These are phyloP conservation scores for Dascyllus trimaculatus DNA, from an alignment of 2,113 vertebrate species.

Conservation along the genomic window DNA sequence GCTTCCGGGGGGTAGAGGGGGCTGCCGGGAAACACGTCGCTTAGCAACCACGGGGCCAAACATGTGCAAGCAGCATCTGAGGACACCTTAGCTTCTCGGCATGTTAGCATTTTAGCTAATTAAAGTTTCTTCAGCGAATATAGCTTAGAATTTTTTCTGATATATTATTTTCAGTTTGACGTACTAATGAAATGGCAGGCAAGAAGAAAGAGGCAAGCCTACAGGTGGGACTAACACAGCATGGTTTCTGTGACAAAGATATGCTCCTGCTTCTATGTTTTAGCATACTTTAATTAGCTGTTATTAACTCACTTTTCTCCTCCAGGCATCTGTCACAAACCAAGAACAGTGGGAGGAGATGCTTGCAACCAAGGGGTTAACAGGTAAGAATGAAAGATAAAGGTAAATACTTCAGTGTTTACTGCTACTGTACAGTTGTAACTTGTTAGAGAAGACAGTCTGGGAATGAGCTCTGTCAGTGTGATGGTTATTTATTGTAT, in stretches of 20 bases:
- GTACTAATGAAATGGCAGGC: slow-evolving; percentile 74
- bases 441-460: not conserved
- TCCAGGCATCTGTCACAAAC: slow-evolving; percentile 87
- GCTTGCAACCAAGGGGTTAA: slow-evolving; percentile 90
- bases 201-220: slow-evolving; percentile 87
- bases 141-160: not conserved
- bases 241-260: not conserved
- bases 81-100: not conserved
- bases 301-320: not conserved
- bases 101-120: not conserved
- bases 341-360: slow-evolving; percentile 95
- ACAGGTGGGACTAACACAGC: slow-evolving; percentile 74
- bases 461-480: not conserved
- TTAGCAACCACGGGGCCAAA: slow-evolving; percentile 74
- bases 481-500: slow-evolving; percentile 33
- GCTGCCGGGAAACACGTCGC: slow-evolving; percentile 57
- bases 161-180: not conserved
- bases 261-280: not conserved
- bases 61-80: slow-evolving; percentile 33
- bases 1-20: too few relatives aligned
- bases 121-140: not conserved
- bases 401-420: not conserved
- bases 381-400: slow-evolving; percentile 81
- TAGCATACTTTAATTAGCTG: not conserved
- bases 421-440: not conserved